Evolutionary conservation across 2,113 vertebrate genomes (phyloP).

Genomic region (Rhinogobius similis): DNA sequence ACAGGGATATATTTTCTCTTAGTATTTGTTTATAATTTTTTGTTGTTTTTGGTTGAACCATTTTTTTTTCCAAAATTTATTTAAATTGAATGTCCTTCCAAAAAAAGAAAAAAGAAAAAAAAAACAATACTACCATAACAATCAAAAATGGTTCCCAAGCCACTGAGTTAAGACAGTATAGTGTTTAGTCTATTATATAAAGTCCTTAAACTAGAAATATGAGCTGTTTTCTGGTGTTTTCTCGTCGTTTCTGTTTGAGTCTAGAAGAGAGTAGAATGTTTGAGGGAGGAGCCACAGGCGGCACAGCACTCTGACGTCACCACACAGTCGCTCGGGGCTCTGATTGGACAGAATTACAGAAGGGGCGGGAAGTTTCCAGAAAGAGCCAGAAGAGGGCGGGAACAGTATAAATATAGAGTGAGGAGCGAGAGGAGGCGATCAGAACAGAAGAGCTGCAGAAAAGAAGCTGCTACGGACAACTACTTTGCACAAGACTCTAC

Average conservation of each 20-base stretch:
- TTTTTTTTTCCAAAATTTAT: too few relatives aligned
- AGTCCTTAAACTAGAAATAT: neutral
- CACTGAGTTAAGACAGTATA: too few relatives aligned
- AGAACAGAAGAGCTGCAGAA: neutral
- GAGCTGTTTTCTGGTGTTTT: neutral
- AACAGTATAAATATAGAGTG: neutral
- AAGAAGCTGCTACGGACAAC: neutral
- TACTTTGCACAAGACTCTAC: neutral
- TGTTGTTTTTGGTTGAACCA: too few relatives aligned
- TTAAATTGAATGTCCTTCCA: neutral
- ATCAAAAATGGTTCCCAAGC: neutral
- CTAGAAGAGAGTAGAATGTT: neutral
- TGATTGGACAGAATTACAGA: neutral
- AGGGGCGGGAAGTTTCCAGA: constrained; percentile 1
- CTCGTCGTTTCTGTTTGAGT: neutral
- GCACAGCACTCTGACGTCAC: neutral
- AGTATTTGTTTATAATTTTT: too few relatives aligned
- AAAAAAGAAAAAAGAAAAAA: neutral
- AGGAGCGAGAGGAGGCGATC: neutral
- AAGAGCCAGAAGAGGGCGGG: neutral
- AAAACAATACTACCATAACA: too few relatives aligned
- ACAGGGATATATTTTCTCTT: too few relatives aligned
- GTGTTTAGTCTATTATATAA: too few relatives aligned
- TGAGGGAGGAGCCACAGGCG: neutral
- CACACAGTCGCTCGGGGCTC: neutral